Conservation (phyloP, 2,797 vertebrate species). For the Sebastes melanostomus region DNA sequence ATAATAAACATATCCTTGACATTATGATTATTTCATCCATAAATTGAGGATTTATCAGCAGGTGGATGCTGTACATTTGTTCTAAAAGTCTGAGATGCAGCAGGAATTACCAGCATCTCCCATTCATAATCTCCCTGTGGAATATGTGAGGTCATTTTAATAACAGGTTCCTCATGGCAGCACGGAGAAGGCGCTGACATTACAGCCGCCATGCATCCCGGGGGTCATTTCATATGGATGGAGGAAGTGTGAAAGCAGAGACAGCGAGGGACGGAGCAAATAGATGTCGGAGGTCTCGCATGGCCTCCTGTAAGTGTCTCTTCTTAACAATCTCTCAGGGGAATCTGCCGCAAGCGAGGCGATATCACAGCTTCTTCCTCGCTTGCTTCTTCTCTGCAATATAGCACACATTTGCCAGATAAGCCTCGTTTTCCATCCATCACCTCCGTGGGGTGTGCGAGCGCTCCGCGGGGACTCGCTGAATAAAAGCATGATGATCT, state of each 20-base stretch:
- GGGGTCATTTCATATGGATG: conserved; percentile 52
- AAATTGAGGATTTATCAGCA: conserved; percentile 7
- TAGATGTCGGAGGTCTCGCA: conserved; percentile 30
- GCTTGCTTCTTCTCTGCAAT: neutral
- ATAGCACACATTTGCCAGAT: conserved; percentile 9
- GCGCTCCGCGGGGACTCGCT: conserved; percentile 14
- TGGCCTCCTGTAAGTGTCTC: conserved; percentile 27
- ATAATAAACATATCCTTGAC: conserved; percentile 1
- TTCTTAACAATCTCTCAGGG: conserved; percentile 44
- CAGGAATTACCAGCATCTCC: neutral
- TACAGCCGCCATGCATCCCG: conserved; percentile 30
- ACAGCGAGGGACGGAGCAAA: conserved; percentile 14
- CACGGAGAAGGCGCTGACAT: conserved; percentile 21
- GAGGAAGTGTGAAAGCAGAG: conserved; percentile 50
- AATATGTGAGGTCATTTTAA: conserved; percentile 49
- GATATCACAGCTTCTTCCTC: conserved; percentile 5
- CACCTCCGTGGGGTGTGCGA: conserved; percentile 10
- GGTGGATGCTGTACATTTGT: neutral
- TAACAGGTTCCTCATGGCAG: conserved; percentile 19
- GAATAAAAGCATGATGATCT: conserved; percentile 55
- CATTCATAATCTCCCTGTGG: conserved; percentile 16
- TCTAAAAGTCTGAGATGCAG: neutral
- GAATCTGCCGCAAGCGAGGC: conserved; percentile 14
- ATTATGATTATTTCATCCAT: neutral
- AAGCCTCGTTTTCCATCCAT: conserved; percentile 31